Percentiles rank a stretch among this genome's conserved stretches.
These are phyloP conservation scores for Cheirogaleus major DNA, from an alignment of 2,797 vertebrate genomes.

Conservation along the genomic window DNA sequence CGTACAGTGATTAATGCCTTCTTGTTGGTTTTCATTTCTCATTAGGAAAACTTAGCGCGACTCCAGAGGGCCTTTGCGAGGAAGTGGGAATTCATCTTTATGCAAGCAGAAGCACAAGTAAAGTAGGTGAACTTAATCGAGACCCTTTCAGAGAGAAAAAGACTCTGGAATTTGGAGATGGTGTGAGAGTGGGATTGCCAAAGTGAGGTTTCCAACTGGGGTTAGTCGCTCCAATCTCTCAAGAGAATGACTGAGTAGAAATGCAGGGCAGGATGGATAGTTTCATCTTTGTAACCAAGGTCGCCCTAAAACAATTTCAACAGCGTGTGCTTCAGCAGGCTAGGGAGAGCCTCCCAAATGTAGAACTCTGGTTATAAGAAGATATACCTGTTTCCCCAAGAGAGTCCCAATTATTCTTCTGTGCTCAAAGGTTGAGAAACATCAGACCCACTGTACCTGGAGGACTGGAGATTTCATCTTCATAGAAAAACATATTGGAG, in stretches of 20 bases:
- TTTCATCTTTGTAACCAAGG: neutral
- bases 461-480: neutral
- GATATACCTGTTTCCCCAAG: neutral
- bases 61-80: constrained; percentile 97
- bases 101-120: constrained; percentile 98
- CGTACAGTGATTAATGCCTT: constrained; percentile 51
- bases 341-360: neutral
- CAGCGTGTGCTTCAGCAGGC: neutral
- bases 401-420: neutral
- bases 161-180: constrained; percentile 15
- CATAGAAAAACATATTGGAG: neutral
- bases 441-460: neutral
- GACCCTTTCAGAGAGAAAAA: constrained; percentile 31
- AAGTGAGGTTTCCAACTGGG: neutral
- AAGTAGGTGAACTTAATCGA: constrained; percentile 90
- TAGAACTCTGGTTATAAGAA: neutral
- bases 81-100: constrained; percentile 99
- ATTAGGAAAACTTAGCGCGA: constrained; percentile 95
- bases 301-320: neutral
- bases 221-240: neutral
- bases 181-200: constrained; percentile 17
- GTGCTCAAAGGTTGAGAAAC: neutral
- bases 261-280: neutral
- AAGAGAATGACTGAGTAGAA: neutral
- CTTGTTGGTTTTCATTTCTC: constrained; percentile 78